phyloP scores from a whole-genome alignment of 1,140 invertebrate species.

The Mercenaria mercenaria region DNA sequence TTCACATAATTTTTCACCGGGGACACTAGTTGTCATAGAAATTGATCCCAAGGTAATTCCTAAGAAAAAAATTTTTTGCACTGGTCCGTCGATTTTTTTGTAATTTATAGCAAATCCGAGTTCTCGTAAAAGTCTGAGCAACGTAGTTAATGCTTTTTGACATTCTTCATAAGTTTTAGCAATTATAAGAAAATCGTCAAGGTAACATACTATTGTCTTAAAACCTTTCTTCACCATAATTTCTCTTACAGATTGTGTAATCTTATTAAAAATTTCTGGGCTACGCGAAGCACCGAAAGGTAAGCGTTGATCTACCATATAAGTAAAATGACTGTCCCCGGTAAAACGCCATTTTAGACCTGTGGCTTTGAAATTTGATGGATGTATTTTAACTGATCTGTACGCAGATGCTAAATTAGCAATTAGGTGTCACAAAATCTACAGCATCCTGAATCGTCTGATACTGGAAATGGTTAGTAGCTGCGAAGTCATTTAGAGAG shows the following conservation, averaged over 20 bases:
- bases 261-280: slow-evolving; percentile 26
- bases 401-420: slow-evolving; percentile 9
- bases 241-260: background rate
- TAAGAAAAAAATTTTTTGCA: slow-evolving; percentile 13
- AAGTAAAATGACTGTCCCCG: background rate
- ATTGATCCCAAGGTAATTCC: background rate
- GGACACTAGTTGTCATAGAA: background rate
- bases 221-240: slow-evolving; percentile 1
- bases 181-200: slow-evolving; percentile 53
- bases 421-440: slow-evolving; percentile 8
- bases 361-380: slow-evolving; percentile 24
- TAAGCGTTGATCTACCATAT: background rate
- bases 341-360: slow-evolving; percentile 34
- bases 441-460: background rate
- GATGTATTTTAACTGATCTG: slow-evolving; percentile 32
- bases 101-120: slow-evolving; percentile 52
- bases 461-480: slow-evolving; percentile 6
- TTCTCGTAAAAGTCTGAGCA: slow-evolving; percentile 4
- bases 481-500: slow-evolving; percentile 16
- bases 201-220: background rate
- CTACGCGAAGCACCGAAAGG: background rate
- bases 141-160: background rate
- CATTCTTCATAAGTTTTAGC: slow-evolving; percentile 29
- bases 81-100: slow-evolving; percentile 35
- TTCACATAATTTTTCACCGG: background rate